A percentile compares a stretch with the other conserved stretches of the same genome.
Evolutionary conservation across 2,888 invertebrate genomes (phyloP).

Genomic region (Drosophila eohydei): DNA sequence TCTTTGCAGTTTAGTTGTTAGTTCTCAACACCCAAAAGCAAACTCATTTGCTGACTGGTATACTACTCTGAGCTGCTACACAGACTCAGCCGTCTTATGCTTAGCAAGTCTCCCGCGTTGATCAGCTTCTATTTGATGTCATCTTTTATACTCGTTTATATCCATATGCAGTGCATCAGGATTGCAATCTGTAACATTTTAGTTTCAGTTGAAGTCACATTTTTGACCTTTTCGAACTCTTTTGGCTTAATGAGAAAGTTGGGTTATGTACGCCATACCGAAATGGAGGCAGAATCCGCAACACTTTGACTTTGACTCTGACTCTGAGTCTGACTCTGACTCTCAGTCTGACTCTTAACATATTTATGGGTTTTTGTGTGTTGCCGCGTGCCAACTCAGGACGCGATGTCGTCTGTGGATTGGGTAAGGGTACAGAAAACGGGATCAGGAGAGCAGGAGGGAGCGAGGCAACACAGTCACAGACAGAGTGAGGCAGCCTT

Average conservation of each 20-base stretch:
- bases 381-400: constrained; percentile 73
- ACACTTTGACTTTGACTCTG: constrained; percentile 70
- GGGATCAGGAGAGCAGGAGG: neutral
- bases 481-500: constrained; percentile 51
- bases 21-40: no score
- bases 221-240: constrained; percentile 69
- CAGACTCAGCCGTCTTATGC: no score
- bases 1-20: no score
- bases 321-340: constrained; percentile 65
- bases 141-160: no score
- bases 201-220: constrained; percentile 29
- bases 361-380: constrained; percentile 77
- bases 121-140: no score
- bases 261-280: constrained; percentile 36
- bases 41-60: no score
- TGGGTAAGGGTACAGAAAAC: neutral
- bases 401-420: constrained; percentile 42
- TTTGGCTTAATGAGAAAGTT: constrained; percentile 74
- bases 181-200: constrained; percentile 15
- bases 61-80: no score
- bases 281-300: constrained; percentile 51
- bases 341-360: constrained; percentile 75
- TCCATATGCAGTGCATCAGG: neutral
- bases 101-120: no score
- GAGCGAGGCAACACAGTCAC: neutral